Evolutionary conservation across 2,888 invertebrate genomes (phyloP), one percentile per base, ranked within the genome.

Genomic region (Drosophila mayaguana): DNA sequence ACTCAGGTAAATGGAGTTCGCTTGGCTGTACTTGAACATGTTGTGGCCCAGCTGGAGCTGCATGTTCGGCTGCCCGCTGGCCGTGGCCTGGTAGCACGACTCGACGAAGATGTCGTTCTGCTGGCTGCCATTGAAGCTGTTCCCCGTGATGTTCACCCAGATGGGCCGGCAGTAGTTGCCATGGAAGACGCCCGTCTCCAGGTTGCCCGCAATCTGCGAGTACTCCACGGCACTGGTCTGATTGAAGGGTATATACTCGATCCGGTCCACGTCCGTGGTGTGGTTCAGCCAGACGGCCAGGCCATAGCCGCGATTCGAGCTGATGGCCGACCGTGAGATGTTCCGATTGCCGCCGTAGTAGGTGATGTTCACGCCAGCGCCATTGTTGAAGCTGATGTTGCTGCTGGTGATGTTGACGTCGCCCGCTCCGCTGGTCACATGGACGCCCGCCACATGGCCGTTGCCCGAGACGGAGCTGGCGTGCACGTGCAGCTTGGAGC

Each of bases 301-400:
- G 3, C 98, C 98, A 86, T 97, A 96, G 11, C 98, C 97, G 75
- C 95, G 94, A 92, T 99, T 99, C 0, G 97, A 96, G 57, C 96
- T 96, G 28, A 99, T 93, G 32, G 95, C 96, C 50, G 97, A 96
- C 81, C 96, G 94, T 14, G 99, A 98, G 70, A 99, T 95, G 89
- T 99, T 98, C 74, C 98, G 95, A 83, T 96, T 96, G 1, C 99
- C 99, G 0, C 99, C 99, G 4, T 97, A 96, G 71, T 97, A 97
- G 0, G 98, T 98, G 14, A 99, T 96, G 92, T 99, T 99, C 12
- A 99, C 94, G 0, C 99, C 99, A 89, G 98, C 98, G 2, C 98
- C 98, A 90, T 96, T 95, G 92, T 99, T 99, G 82, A 97, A 96
- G 20, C 96, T 96, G 78, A 99, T 96, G 84, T 96, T 94, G 76